Base-by-base conservation (phyloP, 2,113 vertebrate genomes). In the Apodemus speciosus region DNA sequence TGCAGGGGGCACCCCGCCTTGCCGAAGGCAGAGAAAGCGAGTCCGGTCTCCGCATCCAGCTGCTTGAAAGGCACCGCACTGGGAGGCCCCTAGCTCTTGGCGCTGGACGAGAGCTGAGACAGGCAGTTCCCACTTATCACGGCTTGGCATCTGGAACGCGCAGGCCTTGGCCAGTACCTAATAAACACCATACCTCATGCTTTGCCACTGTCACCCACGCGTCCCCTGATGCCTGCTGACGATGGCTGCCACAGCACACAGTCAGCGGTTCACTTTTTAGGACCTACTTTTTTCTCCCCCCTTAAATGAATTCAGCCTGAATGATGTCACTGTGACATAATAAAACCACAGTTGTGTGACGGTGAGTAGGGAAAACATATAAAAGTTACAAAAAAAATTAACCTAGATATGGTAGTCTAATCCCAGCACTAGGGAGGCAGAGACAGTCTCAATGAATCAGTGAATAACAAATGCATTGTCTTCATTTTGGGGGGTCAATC, bases 111-210 rank as follows among this genome's bases (percentile, higher is more conserved):
- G 68, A 93, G 94, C 94, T 92, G 89, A 96, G 86, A 94, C 84
- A 95, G 92, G 89, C 96, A 87, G 92, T 94, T 87, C 89, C 87
- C 51, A 88, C 94, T 95, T 79, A 91, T 93, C 92, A 86, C 58
- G 0, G 23, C 79, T 89, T 91, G 94, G 96, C 96, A 96, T 96
- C 92, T 91, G 69, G 86, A 92, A 68, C 85, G 81, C 89, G 25
- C 6, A 0, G 88, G 91, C 75, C 94, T 93, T 88, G 91, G 95
- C 95, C 96, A 91, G 66, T 9, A 60, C 87, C 92, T 96, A 96
- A 97, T 96, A 96, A 97, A 96, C 94, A 96, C 94, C 87, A 95
- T 91, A 81, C 84, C 96, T 96, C 96, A 94, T 51, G 84, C 89
- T 85, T 75, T 62, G 92, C 95, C 89, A 66, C 51, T 62, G 66